Base-by-base conservation (phyloP, 2,888 invertebrate genomes). In the Trachelus stipa region DNA sequence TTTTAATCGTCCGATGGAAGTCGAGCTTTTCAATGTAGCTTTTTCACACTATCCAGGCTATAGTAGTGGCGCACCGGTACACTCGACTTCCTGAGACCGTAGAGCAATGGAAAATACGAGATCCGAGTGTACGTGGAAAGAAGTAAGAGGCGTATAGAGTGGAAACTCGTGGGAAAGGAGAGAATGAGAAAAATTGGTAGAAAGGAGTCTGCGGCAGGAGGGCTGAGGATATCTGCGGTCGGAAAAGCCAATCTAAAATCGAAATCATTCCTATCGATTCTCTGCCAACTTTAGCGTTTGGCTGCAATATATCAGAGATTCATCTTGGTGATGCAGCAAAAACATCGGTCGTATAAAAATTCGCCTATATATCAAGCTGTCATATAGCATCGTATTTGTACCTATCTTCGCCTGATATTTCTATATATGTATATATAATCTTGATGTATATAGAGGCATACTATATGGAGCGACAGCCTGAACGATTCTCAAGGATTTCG, bases 341-440 rank as follows among this genome's bases (percentile, higher is more conserved):
- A 88, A 87, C 87, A 87, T 86, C 84, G 82, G 86, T 86, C 84
- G 86, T 86, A 88, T 88, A 88, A 88, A 88, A 87, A 88, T 88
- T 88, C 88, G 86, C 85, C 88, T 86, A 88, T 88, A 88, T 83
- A 88, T 88, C 88, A 88, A 87, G 84, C 87, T 88, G 88, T 88
- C 88, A 85, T 87, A 87, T 87, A 85, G 81, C 86, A 82, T 81
- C 84, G 86, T 86, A 88, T 88, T 88, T 87, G 86, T 86, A 87
- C 84, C 83, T 87, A 85, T 86, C 86, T 84, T 83, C 23, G 79
- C 85, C 85, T 85, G 86, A 87, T 88, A 87, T 87, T 85, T 87
- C 85, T 86, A 40, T 40, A 12, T 40, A 40, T 56, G 6, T 56
- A 23, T 40, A 40, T 40, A 40, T 40, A 40, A 40, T 23, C 15